A percentile compares a stretch with the other conserved stretches of the same genome.
Evolutionary conservation across 2,888 invertebrate species (phyloP).

Genomic region (Pristionchus fissidentatus): DNA sequence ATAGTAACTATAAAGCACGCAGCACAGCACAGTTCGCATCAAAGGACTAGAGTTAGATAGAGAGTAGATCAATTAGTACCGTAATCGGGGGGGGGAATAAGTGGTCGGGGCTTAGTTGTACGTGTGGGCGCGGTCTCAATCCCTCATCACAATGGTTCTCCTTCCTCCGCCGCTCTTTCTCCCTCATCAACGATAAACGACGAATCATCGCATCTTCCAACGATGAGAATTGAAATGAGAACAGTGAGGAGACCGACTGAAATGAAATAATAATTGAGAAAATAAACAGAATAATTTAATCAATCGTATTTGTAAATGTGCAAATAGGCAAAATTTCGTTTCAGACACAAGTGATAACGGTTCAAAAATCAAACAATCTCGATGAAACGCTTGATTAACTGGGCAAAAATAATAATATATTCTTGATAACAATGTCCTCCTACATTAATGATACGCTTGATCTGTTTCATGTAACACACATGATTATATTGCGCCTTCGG

Average conservation of each 20-base stretch:
- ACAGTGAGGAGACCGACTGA: slow-evolving; percentile 36
- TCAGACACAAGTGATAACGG: too few species aligned
- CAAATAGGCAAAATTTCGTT: too few species aligned
- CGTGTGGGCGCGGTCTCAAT: too few species aligned
- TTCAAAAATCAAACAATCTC: too few species aligned
- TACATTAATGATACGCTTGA: too few species aligned
- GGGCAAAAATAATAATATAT: too few species aligned
- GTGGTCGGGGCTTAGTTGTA: background rate
- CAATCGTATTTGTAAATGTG: background rate
- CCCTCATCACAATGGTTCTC: slow-evolving; percentile 62
- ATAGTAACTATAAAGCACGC: background rate
- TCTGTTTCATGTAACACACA: background rate
- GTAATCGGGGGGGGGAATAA: background rate
- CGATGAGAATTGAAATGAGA: slow-evolving; percentile 55
- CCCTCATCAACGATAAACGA: slow-evolving; percentile 66
- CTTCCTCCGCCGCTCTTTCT: slow-evolving; percentile 59
- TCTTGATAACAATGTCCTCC: background rate
- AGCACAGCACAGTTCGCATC: background rate
- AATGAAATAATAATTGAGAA: background rate
- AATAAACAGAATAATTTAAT: background rate
- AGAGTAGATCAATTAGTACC: background rate
- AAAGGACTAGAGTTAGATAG: background rate
- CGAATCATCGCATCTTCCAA: slow-evolving; percentile 58
- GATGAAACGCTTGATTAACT: too few species aligned
- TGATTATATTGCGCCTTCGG: background rate